Evolutionary conservation across 2,888 invertebrate species (phyloP).

Genomic region (Ormyrus pomaceus): DNA sequence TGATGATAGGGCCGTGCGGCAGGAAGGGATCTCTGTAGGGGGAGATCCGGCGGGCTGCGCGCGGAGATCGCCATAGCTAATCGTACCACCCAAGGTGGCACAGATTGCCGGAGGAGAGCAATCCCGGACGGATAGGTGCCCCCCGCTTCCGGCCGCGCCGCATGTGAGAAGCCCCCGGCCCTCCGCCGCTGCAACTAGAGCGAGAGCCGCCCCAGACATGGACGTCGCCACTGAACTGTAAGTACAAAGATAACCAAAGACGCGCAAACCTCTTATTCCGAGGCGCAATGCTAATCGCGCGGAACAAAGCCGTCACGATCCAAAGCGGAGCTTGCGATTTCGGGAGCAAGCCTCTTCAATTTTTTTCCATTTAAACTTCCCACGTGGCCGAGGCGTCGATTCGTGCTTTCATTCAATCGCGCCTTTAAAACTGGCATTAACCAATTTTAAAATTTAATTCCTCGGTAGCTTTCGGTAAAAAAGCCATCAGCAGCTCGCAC

Average conservation of each 20-base stretch:
- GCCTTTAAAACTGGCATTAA: no score
- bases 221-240: conserved; percentile 73
- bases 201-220: conserved; percentile 59
- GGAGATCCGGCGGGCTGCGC: conserved; percentile 60
- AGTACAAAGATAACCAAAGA: conserved; percentile 60
- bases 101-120: conserved; percentile 67
- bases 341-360: no score
- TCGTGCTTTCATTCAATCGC: no score
- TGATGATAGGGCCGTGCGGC: conserved; percentile 41
- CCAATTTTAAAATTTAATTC: no score
- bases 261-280: not conserved
- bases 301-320: not conserved
- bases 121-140: conserved; percentile 2
- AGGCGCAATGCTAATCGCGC: conserved; percentile 7
- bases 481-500: no score
- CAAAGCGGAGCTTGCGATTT: no score
- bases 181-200: conserved; percentile 63
- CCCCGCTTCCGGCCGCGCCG: conserved; percentile 43
- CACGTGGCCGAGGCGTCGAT: no score
- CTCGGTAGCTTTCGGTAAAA: no score
- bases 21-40: conserved; percentile 56
- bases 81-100: conserved; percentile 76
- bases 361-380: no score
- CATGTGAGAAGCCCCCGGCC: conserved; percentile 33
- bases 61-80: conserved; percentile 68